Base-by-base conservation (phyloP, 1,140 invertebrate species). In the Drosophila rufa region DNA sequence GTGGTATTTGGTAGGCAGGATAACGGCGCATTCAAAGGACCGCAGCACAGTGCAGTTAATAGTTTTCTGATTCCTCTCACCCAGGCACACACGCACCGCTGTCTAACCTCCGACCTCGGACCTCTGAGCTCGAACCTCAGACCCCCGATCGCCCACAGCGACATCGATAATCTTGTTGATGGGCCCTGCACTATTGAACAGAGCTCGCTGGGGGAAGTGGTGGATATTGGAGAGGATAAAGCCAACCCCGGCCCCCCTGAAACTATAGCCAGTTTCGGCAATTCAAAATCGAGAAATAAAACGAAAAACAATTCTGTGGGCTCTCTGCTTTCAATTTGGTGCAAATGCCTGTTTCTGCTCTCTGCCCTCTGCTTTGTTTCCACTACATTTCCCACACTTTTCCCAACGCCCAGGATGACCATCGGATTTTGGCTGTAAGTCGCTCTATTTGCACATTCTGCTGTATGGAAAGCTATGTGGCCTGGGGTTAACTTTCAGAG, bases 1-100 rank as follows among this genome's bases (percentile, higher is more conserved):
- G 51, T 71, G 64, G 67, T 38, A 27, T 36, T 45, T 51, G 69
- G 69, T 59, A 38, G 42, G 53, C 67, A 73, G 69, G 69, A 73
- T 73, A 73, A 73, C 46, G 27, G 12, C 22, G 19, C 45, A 25
- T 71, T 71, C 66, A 73, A 51, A 73, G 69, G 67, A 71, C 73
- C 76, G 38, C 75, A 55, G 38, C 75, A 55, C 64, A 73, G 67
- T 84, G 82, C 82, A 84, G 82, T 81, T 84, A 84, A 84, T 84
- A 84, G 82, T 84, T 84, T 84, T 80, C 62, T 38, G 47, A 66
- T 55, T 19, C 50, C 65, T 45, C 48, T 12, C 69, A 60, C 30
- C 48, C 30, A 12, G 58, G 58, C 50, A 62, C 67, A 83, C 74
- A 70, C 67, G 40, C 67, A 38, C 4, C n/a, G 25, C 48, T 5